phyloP scores from a whole-genome alignment of 2,113 vertebrate genomes.

The Manacus vitellinus region DNA sequence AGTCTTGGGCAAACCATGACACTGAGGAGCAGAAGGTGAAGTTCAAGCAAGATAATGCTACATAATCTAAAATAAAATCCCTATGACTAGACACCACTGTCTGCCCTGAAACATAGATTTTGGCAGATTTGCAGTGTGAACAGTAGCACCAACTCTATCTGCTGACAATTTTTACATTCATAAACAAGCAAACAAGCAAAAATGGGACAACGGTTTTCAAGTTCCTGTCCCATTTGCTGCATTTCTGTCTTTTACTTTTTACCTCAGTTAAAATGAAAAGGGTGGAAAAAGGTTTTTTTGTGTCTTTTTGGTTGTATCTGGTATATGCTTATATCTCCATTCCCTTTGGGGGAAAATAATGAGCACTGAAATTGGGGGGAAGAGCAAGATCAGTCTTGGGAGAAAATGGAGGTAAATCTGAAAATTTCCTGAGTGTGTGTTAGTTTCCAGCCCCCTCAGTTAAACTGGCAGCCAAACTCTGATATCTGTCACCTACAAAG shows the following conservation, averaged over 20 bases:
- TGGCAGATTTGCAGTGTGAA: background rate
- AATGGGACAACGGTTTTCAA: background rate
- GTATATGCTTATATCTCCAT: background rate
- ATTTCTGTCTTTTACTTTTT: background rate
- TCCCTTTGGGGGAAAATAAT: background rate
- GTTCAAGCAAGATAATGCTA: background rate
- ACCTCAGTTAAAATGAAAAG: background rate
- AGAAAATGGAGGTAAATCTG: background rate
- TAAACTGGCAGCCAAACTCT: background rate
- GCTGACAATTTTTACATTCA: background rate
- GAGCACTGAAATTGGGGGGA: accelerated
- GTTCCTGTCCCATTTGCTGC: background rate
- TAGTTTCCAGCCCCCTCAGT: background rate
- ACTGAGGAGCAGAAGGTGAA: background rate
- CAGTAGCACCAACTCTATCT: background rate
- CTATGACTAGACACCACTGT: background rate
- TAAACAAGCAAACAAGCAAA: background rate
- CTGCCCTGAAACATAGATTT: background rate
- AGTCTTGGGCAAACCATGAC: background rate
- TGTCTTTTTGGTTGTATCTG: background rate
- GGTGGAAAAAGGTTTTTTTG: background rate
- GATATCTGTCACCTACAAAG: background rate
- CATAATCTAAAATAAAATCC: background rate
- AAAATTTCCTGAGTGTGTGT: background rate
- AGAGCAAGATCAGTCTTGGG: accelerated